Base-by-base conservation (phyloP, 2,888 invertebrate genomes). In the Perizoma flavofasciatum region DNA sequence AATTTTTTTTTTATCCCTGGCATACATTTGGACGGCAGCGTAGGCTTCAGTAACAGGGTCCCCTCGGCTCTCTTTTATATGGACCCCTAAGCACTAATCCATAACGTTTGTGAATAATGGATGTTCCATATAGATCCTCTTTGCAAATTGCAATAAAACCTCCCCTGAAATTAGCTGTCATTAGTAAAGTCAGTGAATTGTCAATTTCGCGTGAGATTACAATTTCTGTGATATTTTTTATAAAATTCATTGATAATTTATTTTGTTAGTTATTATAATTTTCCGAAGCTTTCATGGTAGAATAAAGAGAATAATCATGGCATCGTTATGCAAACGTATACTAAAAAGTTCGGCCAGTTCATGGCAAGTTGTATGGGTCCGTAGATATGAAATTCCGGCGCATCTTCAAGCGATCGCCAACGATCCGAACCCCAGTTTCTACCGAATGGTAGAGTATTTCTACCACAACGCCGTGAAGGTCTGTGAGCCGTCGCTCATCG, bases 361-460 rank as follows among this genome's bases (percentile, higher is more conserved):
- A 63, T n/a, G 65, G 55, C 58, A 51, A 22, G 11, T 22, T 22
- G 22, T 22, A 22, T 22, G 43, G 5, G 39, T 51, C 5, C 54
- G 61, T 9, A 40, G 44, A 39, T 89, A 89, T 61, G 85, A 89
- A 54, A 88, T 93, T 6, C 93, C 93, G 0, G 72, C 79, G 0
- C 74, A 85, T 37, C 67, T 93, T 34, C 58, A 74, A 45, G 59
- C 75, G 0, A 74, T 93, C 0, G 81, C 70, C 0, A 74, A 73
- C 0, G 85, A 84, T 0, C 74, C 79, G 0, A 75, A 94, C 69
- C 94, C 94, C 0, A 89, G 88, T 40, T 94, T 94, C 75, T 93
- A 83, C 72, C 82, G 89, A 59, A 95, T 95, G 94, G 95, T 96
- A 34, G 95, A 95, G 72, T 94, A 93, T 75, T 95, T 94, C 82